These are phyloP conservation scores for Atrichornis clamosus DNA, from an alignment of 2,113 vertebrate species.

Conservation along the genomic window DNA sequence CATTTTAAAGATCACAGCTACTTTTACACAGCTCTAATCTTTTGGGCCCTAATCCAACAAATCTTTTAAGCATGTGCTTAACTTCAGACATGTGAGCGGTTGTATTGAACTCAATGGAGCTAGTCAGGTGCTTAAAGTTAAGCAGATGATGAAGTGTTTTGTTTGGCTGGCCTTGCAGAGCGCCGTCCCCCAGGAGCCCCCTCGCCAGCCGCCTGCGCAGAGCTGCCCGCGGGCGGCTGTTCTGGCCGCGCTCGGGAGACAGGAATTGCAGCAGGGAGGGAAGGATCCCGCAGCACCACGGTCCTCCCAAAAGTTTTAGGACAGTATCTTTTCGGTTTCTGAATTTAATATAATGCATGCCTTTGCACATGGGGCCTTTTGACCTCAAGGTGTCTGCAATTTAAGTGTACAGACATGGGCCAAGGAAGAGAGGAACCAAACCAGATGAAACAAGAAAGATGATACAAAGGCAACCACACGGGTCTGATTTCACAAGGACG, in stretches of 20 bases:
- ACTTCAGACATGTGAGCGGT: slow-evolving; percentile 55
- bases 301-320: background rate
- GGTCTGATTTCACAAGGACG: background rate
- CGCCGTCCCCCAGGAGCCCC: background rate
- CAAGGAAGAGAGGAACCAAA: background rate
- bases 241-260: background rate
- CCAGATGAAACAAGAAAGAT: background rate
- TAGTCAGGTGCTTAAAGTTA: slow-evolving; percentile 62
- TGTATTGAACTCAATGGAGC: slow-evolving; percentile 35
- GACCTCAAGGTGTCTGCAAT: background rate
- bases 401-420: background rate
- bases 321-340: background rate
- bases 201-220: rapidly evolving
- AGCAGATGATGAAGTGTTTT: slow-evolving; percentile 64
- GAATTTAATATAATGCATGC: background rate
- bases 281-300: background rate
- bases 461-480: rapidly evolving
- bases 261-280: background rate
- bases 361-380: background rate
- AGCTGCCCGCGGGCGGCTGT: background rate
- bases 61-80: slow-evolving; percentile 61
- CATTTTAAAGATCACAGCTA: slow-evolving; percentile 19
- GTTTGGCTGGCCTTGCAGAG: slow-evolving; percentile 42
- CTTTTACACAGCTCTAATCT: slow-evolving; percentile 28
- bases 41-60: slow-evolving; percentile 50